Percentiles rank a stretch among this genome's conserved stretches.
These are phyloP conservation scores for Varecia variegata DNA, from an alignment of 2,797 vertebrate species.

Conservation along the genomic window DNA sequence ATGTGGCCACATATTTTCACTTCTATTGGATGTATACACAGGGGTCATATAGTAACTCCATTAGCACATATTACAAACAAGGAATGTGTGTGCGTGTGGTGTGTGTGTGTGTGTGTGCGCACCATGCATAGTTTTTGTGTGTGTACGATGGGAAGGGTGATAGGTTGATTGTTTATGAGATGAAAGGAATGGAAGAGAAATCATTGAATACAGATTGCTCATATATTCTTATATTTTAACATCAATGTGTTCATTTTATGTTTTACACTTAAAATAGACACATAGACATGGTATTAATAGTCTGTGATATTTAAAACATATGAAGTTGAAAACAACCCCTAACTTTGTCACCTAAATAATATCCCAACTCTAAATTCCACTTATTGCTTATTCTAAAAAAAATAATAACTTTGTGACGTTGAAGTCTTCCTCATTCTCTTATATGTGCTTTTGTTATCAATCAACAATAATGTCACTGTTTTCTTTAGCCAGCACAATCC, in stretches of 20 bases:
- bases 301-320: background rate
- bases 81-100: background rate
- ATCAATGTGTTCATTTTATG: background rate
- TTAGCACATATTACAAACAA: background rate
- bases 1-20: background rate
- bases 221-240: background rate
- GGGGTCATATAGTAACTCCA: background rate
- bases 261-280: background rate
- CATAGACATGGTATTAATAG: background rate
- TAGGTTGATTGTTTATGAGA: background rate
- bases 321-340: background rate
- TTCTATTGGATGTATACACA: background rate
- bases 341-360: background rate
- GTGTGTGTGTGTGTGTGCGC: background rate
- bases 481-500: background rate
- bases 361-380: background rate
- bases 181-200: background rate
- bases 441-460: background rate
- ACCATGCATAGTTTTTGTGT: background rate
- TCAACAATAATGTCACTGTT: background rate
- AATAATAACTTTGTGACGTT: background rate
- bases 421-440: background rate
- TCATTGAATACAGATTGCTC: background rate
- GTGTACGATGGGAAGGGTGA: background rate
- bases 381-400: background rate